A percentile compares a stretch with the other conserved stretches of the same genome.
Conservation (phyloP, 2,113 vertebrate species). For the Prietella phreatophila region DNA sequence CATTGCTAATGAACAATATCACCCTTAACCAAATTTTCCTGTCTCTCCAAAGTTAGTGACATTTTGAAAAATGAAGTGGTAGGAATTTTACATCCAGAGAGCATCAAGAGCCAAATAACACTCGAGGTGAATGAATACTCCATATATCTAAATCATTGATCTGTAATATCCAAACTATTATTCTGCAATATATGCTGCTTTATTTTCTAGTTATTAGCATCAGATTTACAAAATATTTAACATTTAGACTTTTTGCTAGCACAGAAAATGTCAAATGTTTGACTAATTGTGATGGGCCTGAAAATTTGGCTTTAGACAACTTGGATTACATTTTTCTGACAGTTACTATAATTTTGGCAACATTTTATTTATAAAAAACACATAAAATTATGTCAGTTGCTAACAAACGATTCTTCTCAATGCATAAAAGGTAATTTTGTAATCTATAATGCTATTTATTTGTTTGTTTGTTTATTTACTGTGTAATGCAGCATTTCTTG, state of each 20-base stretch:
- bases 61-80: conserved; percentile 8
- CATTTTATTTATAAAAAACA: background rate
- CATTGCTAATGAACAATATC: conserved; percentile 9
- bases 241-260: background rate
- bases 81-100: conserved; percentile 12
- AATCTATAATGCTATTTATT: background rate
- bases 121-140: conserved; percentile 3
- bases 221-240: background rate
- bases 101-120: conserved; percentile 14
- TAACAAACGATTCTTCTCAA: background rate
- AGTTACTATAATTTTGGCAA: background rate
- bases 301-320: background rate
- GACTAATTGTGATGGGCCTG: background rate
- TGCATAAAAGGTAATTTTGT: background rate
- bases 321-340: background rate
- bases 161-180: conserved; percentile 10
- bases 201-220: background rate
- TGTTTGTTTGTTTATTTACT: background rate
- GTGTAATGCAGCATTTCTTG: background rate
- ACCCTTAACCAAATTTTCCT: background rate
- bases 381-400: background rate
- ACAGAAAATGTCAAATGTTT: background rate
- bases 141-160: background rate
- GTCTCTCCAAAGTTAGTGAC: background rate
- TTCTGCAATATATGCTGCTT: conserved; percentile 13